Evolutionary conservation across 2,113 vertebrate species (phyloP), one percentile per base, ranked within the genome.

Genomic region (Myrmecophaga tridactyla): DNA sequence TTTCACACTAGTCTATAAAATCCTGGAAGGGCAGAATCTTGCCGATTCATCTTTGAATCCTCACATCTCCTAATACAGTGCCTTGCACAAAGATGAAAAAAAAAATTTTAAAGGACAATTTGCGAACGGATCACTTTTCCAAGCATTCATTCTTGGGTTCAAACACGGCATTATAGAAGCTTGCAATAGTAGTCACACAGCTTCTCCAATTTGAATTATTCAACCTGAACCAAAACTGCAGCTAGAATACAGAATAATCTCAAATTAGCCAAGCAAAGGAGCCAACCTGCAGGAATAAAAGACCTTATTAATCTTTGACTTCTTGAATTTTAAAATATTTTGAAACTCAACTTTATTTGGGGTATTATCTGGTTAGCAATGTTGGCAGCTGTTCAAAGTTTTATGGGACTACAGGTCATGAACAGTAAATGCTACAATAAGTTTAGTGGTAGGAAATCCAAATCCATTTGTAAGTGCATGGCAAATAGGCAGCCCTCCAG

Each of bases 381-480:
- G 41, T 25, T 98, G 96, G 82, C 90, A 95, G 84, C 31, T 43
- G 58, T 88, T 98, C 92, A 65, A 90, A 92, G 60, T 89, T 90
- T 53, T 82, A 92, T 51, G 92, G 60, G 43, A 51, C 90, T 90
- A 72, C 63, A 90, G 96, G 91, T 94, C 94, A 93, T 94, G 89
- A 97, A 96, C 96, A 97, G 96, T 96, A 96, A 97, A 96, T 43
- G 36, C 56, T 86, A 95, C 80, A 97, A 76, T 62, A 88, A 97
- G 76, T 85, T 94, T 75, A 93, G 85, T 94, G 87, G 96, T 95
- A 96, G 41, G 34, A 89, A 94, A 94, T 90, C 86, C 96, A 98
- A 97, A 97, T 95, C 86, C 93, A 96, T 96, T 94, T 95, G 48
- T 91, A 97, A 94, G 90, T 39, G 82, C 75, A 89, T 83, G 15